Evolutionary conservation across 2,888 invertebrate genomes (phyloP), one percentile per base, ranked within the genome.

Genomic region (Apodemia duryi): DNA sequence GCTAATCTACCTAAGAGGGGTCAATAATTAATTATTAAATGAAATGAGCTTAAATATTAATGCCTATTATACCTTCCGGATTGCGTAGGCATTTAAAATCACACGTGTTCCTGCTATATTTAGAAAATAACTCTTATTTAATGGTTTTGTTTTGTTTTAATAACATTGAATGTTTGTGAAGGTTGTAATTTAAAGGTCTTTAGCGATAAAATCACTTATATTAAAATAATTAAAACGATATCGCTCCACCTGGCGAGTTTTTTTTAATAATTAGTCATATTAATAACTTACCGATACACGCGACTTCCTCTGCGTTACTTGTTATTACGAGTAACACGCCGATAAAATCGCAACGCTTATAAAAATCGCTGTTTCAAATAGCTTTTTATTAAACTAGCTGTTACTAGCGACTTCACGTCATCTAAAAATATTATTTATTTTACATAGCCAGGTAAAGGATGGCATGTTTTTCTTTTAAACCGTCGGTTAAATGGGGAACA

Each of bases 101-200:
- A 60, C 57, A 60, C 57, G 57, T 60, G 57, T n/a, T 35, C 1
- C 13, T 13, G 35, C 35, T 60, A 35, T 35, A 60, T 60, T 60
- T 60, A 60, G 57, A 35, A 51, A 60, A 60, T 60, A 60, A 60
- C 35, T 60, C 35, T 32, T 35, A 13, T 60, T 60, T 35, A 32
- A 60, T 35, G 32, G 57, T 60, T 60, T 60, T 51, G 49, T 51
- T 51, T 60, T 35, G 57, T 60, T 60, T 60, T 60, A 60, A 60
- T 35, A 60, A 60, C 57, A 32, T 57, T 32, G 57, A 60, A 35
- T 35, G 35, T 13, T 35, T 60, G 57, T n/a, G 57, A 60, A 60
- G 57, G 57, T 35, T 60, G 13, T 60, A 32, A 60, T 35, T 60
- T 60, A 60, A 60, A 60, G 35, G 57, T 13, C 57, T 60, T 57